A percentile compares a stretch with the other conserved stretches of the same genome.
Conservation (phyloP, 37 sponge, comb jelly and placozoan species). For the Ianthella basta region DNA sequence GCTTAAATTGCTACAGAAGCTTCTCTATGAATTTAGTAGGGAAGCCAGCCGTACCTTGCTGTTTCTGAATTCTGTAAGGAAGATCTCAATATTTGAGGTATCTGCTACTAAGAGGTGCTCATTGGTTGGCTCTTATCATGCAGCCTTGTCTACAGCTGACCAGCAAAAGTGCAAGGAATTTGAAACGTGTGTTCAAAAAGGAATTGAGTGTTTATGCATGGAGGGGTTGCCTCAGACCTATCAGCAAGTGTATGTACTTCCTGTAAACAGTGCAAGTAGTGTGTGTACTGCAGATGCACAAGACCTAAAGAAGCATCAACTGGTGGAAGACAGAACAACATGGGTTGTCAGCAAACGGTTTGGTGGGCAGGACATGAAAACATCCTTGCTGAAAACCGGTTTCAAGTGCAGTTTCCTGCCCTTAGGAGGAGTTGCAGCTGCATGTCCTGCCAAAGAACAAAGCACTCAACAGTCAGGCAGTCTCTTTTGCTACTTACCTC, state of each 20-base stretch:
- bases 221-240: no score
- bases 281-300: neutral
- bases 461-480: neutral
- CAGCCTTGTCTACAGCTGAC: neutral
- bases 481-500: slow-evolving; percentile 69
- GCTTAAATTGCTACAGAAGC: neutral
- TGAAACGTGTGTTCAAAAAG: no score
- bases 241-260: no score
- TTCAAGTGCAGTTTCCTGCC: slow-evolving; percentile 36
- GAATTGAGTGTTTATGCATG: no score
- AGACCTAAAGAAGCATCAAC: no score
- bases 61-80: slow-evolving; percentile 55
- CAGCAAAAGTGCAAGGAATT: neutral
- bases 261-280: neutral
- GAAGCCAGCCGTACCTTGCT: slow-evolving; percentile 40
- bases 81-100: slow-evolving; percentile 68
- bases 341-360: slow-evolving; percentile 43
- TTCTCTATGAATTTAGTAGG: slow-evolving; percentile 18
- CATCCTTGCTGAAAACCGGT: neutral
- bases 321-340: no score
- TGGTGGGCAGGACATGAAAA: neutral
- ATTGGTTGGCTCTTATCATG: slow-evolving; percentile 12
- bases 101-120: slow-evolving; percentile 29
- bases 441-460: neutral
- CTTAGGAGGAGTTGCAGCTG: slow-evolving; percentile 64